These are phyloP conservation scores for Cygnus olor DNA, from an alignment of 2,797 vertebrate genomes.

Conservation along the genomic window DNA sequence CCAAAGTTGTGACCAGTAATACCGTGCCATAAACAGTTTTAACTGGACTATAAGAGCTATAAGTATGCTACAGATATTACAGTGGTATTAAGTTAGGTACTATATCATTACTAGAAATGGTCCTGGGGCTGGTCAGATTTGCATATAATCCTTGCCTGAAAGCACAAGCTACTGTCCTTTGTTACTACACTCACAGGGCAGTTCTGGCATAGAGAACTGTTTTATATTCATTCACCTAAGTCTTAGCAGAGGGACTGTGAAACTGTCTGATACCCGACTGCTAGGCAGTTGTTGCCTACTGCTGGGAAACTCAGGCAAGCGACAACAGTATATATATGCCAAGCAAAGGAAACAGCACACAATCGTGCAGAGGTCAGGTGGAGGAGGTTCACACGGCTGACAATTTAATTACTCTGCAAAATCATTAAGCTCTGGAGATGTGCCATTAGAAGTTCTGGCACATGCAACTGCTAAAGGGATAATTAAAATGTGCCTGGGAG, in stretches of 20 bases:
- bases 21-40: neutral
- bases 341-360: neutral
- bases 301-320: neutral
- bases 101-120: neutral
- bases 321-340: fast-evolving
- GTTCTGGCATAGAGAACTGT: neutral
- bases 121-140: neutral
- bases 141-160: neutral
- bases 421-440: neutral
- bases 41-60: neutral
- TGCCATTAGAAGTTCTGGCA: neutral
- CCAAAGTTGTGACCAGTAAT: neutral
- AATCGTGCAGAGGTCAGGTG: neutral
- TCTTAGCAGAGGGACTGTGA: neutral
- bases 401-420: slow-evolving; percentile 32
- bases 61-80: neutral
- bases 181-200: neutral
- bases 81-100: neutral
- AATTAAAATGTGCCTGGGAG: neutral
- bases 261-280: neutral
- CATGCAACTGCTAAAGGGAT: neutral
- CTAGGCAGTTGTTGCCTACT: neutral
- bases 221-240: too few species aligned
- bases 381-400: neutral
- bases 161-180: neutral